Evolutionary conservation across 2,797 vertebrate species (phyloP).

Genomic region (Miichthys miiuy): DNA sequence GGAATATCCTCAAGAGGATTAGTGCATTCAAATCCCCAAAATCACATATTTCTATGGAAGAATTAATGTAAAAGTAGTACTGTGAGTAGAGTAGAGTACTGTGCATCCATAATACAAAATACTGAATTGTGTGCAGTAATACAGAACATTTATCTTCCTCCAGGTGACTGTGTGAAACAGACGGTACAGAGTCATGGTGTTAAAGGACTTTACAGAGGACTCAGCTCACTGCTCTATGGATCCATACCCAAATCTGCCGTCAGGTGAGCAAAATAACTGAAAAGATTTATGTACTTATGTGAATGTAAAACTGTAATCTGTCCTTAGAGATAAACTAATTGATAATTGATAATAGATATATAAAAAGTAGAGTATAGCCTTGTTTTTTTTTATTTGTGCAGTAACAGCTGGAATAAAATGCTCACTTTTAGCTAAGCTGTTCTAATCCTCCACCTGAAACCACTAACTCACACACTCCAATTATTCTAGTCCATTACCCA

Average conservation of each 20-base stretch:
- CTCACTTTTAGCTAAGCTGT: conserved; percentile 13
- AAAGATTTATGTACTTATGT: neutral
- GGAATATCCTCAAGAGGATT: neutral
- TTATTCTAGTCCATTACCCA: conserved; percentile 80
- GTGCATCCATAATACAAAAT: neutral
- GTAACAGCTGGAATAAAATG: conserved; percentile 27
- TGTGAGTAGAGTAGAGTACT: neutral
- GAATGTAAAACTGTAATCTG: neutral
- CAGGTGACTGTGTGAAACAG: conserved; percentile 95
- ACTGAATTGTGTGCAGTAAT: neutral
- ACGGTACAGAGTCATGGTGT: conserved; percentile 91
- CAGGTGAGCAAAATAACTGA: conserved; percentile 83
- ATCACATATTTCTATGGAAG: neutral
- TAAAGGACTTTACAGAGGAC: conserved; percentile 93
- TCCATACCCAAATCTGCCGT: conserved; percentile 97
- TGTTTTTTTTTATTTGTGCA: neutral
- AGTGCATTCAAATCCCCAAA: neutral
- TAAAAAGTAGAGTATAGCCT: neutral
- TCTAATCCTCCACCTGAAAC: conserved; percentile 61
- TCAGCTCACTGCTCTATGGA: conserved; percentile 94
- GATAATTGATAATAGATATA: neutral
- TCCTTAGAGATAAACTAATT: neutral
- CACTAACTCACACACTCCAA: conserved; percentile 62
- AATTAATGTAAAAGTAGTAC: neutral
- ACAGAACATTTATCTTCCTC: neutral